Evolutionary conservation across 2,113 vertebrate species (phyloP).

Genomic region (Raja brachyura): DNA sequence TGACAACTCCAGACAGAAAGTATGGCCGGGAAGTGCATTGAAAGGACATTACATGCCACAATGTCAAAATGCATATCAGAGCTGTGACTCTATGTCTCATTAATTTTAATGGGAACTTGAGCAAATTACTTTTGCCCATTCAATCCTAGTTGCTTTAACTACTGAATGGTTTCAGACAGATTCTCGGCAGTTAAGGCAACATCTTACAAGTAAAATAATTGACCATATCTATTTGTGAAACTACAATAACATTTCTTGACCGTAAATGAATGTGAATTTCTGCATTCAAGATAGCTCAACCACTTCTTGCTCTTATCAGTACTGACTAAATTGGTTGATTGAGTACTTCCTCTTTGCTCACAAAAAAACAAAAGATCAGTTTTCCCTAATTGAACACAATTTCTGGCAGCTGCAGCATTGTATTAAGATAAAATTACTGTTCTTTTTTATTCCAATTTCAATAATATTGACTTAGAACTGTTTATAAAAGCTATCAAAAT

Average conservation of each 20-base stretch:
- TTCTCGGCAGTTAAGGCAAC: background rate
- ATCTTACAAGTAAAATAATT: background rate
- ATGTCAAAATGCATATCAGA: background rate
- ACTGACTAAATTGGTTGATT: background rate
- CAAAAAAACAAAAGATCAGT: background rate
- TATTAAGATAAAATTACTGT: background rate
- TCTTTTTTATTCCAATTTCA: background rate
- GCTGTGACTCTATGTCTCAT: background rate
- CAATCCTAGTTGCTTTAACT: background rate
- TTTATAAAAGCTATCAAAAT: background rate
- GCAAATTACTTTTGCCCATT: background rate
- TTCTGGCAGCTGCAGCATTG: too few relatives aligned
- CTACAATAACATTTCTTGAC: conserved; percentile 8
- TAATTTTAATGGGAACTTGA: conserved; percentile 28
- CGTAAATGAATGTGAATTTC: background rate
- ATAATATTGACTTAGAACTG: background rate
- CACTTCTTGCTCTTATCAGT: background rate
- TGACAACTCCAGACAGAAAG: background rate
- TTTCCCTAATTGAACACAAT: background rate
- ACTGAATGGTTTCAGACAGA: background rate
- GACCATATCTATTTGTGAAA: background rate
- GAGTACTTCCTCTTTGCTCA: background rate
- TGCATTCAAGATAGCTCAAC: background rate
- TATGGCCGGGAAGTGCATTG: background rate
- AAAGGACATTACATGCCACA: background rate